These are phyloP conservation scores for Geotrypetes seraphini DNA, from an alignment of 2,797 vertebrate species.

Conservation along the genomic window DNA sequence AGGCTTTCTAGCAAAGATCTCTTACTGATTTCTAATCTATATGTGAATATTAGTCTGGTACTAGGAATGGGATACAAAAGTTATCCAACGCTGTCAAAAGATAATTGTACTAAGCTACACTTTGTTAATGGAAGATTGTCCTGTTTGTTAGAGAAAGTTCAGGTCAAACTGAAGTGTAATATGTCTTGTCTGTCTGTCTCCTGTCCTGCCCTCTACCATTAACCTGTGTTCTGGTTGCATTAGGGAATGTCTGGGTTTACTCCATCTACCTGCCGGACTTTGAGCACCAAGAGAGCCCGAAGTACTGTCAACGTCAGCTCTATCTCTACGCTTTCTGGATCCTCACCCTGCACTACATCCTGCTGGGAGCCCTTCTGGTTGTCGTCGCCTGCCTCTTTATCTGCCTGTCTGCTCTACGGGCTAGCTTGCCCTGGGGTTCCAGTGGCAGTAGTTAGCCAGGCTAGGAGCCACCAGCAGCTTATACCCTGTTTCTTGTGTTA, in stretches of 20 bases:
- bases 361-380: not conserved
- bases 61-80: no score
- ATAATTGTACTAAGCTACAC: no score
- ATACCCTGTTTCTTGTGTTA: no score
- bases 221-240: no score
- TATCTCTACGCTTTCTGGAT: slow-evolving; percentile 16
- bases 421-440: not conserved
- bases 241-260: slow-evolving; percentile 20
- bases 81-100: no score
- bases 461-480: no score
- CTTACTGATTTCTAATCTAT: no score
- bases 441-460: not conserved
- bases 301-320: slow-evolving; percentile 3
- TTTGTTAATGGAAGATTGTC: no score
- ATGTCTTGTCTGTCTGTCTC: not conserved
- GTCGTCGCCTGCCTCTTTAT: not conserved
- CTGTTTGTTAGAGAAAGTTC: no score
- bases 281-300: not conserved
- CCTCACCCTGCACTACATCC: not conserved
- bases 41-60: no score
- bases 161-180: no score
- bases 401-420: not conserved
- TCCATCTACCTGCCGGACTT: slow-evolving; percentile 1
- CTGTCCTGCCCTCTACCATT: not conserved
- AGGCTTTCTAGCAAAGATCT: no score